Percentiles rank a stretch among this genome's conserved stretches.
Conservation (phyloP, 2,113 vertebrate genomes). For the Poecilia latipinna region DNA sequence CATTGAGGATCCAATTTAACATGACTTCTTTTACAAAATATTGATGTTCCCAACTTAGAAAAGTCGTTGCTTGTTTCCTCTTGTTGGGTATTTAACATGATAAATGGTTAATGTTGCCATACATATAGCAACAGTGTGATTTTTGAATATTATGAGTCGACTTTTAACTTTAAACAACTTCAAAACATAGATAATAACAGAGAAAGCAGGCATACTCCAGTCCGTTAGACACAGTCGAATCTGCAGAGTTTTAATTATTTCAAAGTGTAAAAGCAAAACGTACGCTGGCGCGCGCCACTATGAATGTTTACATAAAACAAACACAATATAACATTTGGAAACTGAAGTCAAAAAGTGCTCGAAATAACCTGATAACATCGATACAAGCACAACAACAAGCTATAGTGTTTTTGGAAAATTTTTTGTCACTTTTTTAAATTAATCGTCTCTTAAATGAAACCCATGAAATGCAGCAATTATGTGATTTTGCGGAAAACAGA, state of each 20-base stretch:
- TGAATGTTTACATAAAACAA: too few relatives aligned
- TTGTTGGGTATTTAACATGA: too few relatives aligned
- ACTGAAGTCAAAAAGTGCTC: background rate
- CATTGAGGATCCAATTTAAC: too few relatives aligned
- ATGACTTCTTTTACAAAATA: too few relatives aligned
- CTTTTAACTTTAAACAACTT: background rate
- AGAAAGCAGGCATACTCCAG: background rate
- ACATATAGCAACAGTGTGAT: too few relatives aligned
- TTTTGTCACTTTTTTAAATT: background rate
- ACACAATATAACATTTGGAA: background rate
- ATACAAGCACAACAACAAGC: background rate
- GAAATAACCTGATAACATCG: background rate
- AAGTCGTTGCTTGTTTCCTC: background rate
- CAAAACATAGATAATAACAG: background rate
- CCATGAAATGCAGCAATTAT: conserved; percentile 21
- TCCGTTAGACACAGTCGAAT: background rate
- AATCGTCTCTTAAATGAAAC: background rate
- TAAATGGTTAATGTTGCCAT: too few relatives aligned
- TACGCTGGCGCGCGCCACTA: background rate
- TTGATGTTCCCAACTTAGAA: too few relatives aligned
- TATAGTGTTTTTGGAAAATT: background rate
- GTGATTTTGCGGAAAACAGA: conserved; percentile 42
- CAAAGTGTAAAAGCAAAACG: too few relatives aligned
- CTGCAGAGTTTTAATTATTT: background rate
- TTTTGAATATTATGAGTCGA: background rate